Evolutionary conservation across 2,888 invertebrate genomes (phyloP), one percentile per base, ranked within the genome.

Genomic region (Synergus umbraculus): DNA sequence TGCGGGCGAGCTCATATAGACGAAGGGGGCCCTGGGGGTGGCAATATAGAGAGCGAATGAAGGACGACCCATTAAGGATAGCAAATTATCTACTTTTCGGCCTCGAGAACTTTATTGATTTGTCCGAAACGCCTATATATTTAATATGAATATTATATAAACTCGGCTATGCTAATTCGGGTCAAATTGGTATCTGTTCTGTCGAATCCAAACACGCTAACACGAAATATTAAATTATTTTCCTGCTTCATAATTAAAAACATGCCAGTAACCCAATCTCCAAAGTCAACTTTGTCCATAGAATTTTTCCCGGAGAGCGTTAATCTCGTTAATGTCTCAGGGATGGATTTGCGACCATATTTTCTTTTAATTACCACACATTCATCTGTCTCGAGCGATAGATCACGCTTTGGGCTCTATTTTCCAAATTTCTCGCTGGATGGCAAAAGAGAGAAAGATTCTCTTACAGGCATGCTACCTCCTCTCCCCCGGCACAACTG

Each of bases 361-460:
- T 63, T 63, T 63, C 58, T 58, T 58, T 58, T 58, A 58, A 58
- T 58, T 63, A 29, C 63, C 29, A 63, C 29, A 29, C 58, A 58
- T 58, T 58, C 58, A 58, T 58, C 58, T 58, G 58, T 58, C 58
- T 58, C 58, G 9, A 15, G 58, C 58, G 58, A 58, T 58, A 58
- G 18, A 58, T 58, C 58, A 58, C 9, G 18, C 58, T 58, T 58
- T 58, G 44, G 81, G 82, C 83, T 85, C 86, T 87, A 87, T 86
- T 88, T 88, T 83, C 85, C 83, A 86, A 88, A 88, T 87, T 89
- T 83, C 79, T 63, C 37, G 12, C 29, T 66, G 54, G 9, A 65
- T 37, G 77, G 81, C 81, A 82, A 83, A 78, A 80, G 66, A 60
- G 80, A 76, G 79, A 80, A 82, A 83, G 85, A 86, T 85, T 86